Conservation (phyloP, 2,888 invertebrate genomes). For the Xestia rhomboidea region DNA sequence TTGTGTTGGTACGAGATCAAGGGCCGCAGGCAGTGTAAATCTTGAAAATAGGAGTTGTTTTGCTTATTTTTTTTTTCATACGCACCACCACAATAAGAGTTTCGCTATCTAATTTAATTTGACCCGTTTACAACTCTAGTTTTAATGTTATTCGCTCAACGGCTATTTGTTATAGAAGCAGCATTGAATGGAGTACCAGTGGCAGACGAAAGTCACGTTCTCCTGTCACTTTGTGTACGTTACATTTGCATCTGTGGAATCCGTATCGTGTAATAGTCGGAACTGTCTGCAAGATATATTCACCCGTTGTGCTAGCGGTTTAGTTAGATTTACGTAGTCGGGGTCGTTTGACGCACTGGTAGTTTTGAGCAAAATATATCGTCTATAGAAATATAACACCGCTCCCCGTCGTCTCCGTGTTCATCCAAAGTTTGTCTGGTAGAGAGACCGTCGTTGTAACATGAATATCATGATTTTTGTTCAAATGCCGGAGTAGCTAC, state of each 20-base stretch:
- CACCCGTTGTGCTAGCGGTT: not conserved
- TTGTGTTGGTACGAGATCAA: not conserved
- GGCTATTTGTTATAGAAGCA: not conserved
- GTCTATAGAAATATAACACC: no score
- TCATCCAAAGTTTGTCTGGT: not conserved
- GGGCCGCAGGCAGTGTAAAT: not conserved
- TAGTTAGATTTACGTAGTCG: not conserved
- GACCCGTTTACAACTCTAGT: not conserved
- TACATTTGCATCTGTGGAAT: constrained; percentile 5
- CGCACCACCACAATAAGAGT: not conserved
- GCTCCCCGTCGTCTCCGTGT: not conserved
- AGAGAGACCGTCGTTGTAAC: not conserved
- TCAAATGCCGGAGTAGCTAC: not conserved
- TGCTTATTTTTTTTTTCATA: not conserved
- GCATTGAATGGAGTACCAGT: not conserved
- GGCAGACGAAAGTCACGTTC: not conserved
- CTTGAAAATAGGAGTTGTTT: not conserved
- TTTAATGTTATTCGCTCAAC: not conserved
- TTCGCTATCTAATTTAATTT: not conserved
- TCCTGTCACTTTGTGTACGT: not conserved
- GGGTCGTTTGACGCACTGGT: not conserved
- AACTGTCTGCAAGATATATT: not conserved
- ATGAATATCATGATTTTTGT: not conserved
- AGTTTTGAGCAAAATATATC: not conserved
- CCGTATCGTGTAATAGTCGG: not conserved